Evolutionary conservation across 2,113 vertebrate species (phyloP).

Genomic region (Lathamus discolor): DNA sequence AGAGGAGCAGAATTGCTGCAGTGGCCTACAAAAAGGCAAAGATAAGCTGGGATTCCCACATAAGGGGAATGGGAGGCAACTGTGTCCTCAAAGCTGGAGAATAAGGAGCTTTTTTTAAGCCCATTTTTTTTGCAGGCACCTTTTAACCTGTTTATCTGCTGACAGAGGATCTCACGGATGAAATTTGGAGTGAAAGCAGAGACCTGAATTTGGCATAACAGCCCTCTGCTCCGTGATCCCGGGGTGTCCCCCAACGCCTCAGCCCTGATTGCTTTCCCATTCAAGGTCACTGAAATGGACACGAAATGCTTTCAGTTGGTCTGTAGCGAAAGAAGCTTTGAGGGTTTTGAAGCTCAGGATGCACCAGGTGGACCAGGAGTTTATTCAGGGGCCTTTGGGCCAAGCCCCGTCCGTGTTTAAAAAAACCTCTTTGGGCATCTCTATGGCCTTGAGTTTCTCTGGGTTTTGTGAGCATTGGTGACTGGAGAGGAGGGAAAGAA

Average conservation of each 20-base stretch:
- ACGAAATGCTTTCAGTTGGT: background rate
- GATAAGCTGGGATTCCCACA: background rate
- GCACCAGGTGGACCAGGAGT: background rate
- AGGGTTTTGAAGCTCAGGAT: background rate
- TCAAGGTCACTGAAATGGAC: accelerated
- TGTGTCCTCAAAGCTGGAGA: background rate
- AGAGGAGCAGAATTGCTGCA: background rate
- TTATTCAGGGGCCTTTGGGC: background rate
- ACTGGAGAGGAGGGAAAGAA: background rate
- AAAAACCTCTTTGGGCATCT: background rate
- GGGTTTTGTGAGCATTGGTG: background rate
- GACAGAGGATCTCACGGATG: background rate
- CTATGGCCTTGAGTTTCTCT: background rate
- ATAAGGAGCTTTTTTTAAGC: background rate
- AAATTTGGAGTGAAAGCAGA: background rate
- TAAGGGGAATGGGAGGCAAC: background rate
- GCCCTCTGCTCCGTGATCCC: background rate
- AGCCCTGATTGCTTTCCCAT: background rate
- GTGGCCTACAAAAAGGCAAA: background rate
- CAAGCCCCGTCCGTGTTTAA: accelerated
- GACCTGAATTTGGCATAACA: background rate
- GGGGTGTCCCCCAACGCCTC: background rate
- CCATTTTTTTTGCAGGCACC: background rate
- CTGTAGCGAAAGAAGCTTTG: background rate
- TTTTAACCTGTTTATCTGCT: background rate